Conservation (phyloP, 2,113 vertebrate species). For the Sigmodon hispidus region DNA sequence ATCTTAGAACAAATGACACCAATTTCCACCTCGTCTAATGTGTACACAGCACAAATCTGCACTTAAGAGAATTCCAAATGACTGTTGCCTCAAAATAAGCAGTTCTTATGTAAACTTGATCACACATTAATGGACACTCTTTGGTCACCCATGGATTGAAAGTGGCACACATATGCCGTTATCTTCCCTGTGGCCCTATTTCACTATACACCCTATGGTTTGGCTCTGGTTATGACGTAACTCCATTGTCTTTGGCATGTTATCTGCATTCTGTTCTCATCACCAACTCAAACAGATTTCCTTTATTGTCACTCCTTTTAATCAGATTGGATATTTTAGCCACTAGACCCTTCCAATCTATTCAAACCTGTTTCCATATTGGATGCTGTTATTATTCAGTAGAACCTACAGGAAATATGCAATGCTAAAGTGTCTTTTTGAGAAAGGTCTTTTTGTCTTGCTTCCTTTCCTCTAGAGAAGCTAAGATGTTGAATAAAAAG, state of each 20-base stretch:
- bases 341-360: not conserved
- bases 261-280: not conserved
- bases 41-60: conserved; percentile 7
- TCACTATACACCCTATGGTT: conserved; percentile 41
- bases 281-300: conserved; percentile 24
- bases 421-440: not conserved
- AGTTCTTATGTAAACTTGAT: conserved; percentile 17
- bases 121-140: not conserved
- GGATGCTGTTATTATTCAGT: not conserved
- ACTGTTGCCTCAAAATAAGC: conserved; percentile 18
- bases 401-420: not conserved
- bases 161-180: conserved; percentile 27
- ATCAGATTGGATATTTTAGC: conserved; percentile 23
- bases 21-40: conserved; percentile 54
- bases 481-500: not conserved
- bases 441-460: not conserved
- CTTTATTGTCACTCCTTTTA: not conserved
- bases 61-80: conserved; percentile 35
- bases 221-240: not conserved
- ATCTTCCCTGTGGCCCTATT: not conserved
- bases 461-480: not conserved
- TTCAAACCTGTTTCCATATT: not conserved
- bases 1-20: not conserved
- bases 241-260: not conserved
- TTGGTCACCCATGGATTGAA: conserved; percentile 20